Conservation (phyloP, 2,888 invertebrate species). For the Branchellion lobata region DNA sequence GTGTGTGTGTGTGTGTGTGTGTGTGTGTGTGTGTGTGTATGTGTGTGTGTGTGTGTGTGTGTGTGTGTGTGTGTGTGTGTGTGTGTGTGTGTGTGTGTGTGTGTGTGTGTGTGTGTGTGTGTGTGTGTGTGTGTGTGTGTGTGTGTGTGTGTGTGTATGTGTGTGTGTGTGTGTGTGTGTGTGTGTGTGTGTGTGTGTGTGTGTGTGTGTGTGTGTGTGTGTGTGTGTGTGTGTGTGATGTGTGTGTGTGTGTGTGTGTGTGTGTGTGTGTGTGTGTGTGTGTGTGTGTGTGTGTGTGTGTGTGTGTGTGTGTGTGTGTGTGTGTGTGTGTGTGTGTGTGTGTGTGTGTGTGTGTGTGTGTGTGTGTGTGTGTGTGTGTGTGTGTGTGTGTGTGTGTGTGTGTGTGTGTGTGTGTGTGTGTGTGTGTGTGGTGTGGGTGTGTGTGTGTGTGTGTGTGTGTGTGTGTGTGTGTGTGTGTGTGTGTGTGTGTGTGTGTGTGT, state of each 20-base stretch:
- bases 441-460: too few species aligned
- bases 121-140: constrained; percentile 32
- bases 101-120: constrained; percentile 34
- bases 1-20: constrained; percentile 33
- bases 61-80: constrained; percentile 16
- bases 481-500: too few species aligned
- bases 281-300: too few species aligned
- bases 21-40: constrained; percentile 26
- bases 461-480: too few species aligned
- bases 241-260: constrained; percentile 8
- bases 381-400: too few species aligned
- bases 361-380: too few species aligned
- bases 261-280: too few species aligned
- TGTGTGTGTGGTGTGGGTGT: too few species aligned
- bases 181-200: constrained; percentile 23
- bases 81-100: constrained; percentile 35
- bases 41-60: constrained; percentile 22
- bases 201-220: constrained; percentile 23
- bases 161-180: constrained; percentile 17
- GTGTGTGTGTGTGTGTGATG: constrained; percentile 13
- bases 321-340: too few species aligned
- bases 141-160: constrained; percentile 30
- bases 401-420: too few species aligned
- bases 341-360: too few species aligned
- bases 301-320: too few species aligned